Conservation (phyloP, 2,888 invertebrate genomes). For the Sminthurinus aureus region DNA sequence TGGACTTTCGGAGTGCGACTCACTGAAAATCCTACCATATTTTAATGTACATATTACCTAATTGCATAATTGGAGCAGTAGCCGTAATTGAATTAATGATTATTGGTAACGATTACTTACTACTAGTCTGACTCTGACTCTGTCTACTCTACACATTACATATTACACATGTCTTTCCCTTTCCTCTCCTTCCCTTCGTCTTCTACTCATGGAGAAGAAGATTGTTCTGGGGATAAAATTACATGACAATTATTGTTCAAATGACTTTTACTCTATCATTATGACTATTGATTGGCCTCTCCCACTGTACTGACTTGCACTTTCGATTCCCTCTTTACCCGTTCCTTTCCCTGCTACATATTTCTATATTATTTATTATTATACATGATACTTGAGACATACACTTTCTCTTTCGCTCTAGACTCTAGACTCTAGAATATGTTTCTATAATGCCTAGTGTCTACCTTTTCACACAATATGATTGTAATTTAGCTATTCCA, state of each 20-base stretch:
- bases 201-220: background rate
- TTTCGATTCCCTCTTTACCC: background rate
- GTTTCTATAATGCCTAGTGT: too few species aligned
- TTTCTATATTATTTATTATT: too few species aligned
- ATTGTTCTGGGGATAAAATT: slow-evolving; percentile 17
- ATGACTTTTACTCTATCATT: slow-evolving; percentile 38
- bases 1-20: background rate
- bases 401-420: too few species aligned
- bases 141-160: too few species aligned
- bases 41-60: slow-evolving; percentile 7
- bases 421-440: too few species aligned
- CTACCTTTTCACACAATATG: too few species aligned
- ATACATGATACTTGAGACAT: too few species aligned
- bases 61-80: background rate
- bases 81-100: slow-evolving; percentile 42
- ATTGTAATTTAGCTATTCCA: too few species aligned
- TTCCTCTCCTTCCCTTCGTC: too few species aligned
- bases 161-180: too few species aligned
- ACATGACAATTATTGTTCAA: slow-evolving; percentile 36
- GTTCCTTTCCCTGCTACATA: background rate
- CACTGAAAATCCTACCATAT: background rate
- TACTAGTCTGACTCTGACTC: too few species aligned
- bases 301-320: background rate
- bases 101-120: slow-evolving; percentile 38
- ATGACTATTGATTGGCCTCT: slow-evolving; percentile 27